Conservation (phyloP, 2,113 vertebrate genomes). For the Xiphorhynchus elegans region DNA sequence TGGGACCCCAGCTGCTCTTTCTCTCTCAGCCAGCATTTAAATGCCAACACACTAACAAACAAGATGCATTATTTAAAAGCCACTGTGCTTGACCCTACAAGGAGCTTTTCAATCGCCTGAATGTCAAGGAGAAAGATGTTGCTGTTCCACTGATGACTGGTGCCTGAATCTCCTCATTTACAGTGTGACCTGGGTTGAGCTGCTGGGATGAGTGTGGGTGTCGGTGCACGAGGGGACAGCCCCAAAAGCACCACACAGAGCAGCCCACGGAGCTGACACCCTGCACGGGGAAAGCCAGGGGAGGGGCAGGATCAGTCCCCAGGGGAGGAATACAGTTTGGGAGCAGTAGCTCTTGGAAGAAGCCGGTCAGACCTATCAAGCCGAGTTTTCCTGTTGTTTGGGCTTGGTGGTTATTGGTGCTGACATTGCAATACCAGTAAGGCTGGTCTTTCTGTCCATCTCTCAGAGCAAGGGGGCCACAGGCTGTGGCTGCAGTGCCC, state of each 20-base stretch:
- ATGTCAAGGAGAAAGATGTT: constrained; percentile 29
- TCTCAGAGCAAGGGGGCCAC: background rate
- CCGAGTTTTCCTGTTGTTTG: background rate
- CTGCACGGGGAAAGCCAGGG: fast-evolving
- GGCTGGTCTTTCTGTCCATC: fast-evolving
- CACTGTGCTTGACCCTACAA: constrained; percentile 17
- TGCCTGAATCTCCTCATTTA: background rate
- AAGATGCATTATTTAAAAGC: constrained; percentile 37
- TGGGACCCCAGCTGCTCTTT: background rate
- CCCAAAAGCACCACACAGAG: fast-evolving
- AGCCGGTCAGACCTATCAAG: background rate
- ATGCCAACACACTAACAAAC: constrained; percentile 8
- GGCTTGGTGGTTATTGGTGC: background rate
- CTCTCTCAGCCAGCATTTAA: background rate
- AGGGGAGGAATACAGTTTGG: background rate
- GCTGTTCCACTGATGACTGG: background rate
- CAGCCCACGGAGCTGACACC: background rate
- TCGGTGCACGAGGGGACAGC: fast-evolving
- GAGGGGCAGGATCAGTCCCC: background rate
- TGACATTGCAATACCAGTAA: background rate
- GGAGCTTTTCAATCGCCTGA: background rate
- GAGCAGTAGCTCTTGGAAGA: background rate
- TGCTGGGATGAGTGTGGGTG: background rate
- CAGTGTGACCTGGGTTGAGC: fast-evolving
- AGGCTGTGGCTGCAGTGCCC: background rate